These are phyloP conservation scores for Tichodroma muraria DNA, from an alignment of 2,113 vertebrate species.

Conservation along the genomic window DNA sequence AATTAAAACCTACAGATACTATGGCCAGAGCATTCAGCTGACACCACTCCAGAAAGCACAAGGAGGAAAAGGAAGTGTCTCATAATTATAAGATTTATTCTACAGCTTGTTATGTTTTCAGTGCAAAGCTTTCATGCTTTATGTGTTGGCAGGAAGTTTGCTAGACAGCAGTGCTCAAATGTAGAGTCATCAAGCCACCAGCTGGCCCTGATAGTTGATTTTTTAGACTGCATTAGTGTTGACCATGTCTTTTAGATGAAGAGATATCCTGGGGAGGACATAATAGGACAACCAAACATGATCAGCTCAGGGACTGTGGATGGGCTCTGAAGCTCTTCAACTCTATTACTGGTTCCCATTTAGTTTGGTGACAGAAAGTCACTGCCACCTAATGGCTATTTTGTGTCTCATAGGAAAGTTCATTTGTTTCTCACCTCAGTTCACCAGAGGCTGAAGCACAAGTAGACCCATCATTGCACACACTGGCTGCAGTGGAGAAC, in stretches of 20 bases:
- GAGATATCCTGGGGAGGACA: background rate
- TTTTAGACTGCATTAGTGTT: background rate
- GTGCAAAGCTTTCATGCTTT: background rate
- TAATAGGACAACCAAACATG: background rate
- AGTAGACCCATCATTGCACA: background rate
- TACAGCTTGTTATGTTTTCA: constrained; percentile 17
- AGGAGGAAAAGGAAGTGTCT: background rate
- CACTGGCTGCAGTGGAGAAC: background rate
- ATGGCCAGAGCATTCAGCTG: background rate
- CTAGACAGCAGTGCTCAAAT: background rate
- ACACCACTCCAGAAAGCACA: background rate
- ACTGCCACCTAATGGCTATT: constrained; percentile 22
- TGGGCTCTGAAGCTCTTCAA: background rate
- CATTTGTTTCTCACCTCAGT: background rate
- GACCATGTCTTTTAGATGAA: background rate
- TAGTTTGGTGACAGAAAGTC: background rate
- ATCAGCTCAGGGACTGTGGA: background rate
- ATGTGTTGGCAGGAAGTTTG: constrained; percentile 11
- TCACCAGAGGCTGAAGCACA: background rate
- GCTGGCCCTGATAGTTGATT: constrained; percentile 12
- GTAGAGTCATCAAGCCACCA: constrained; percentile 30
- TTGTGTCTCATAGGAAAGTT: background rate
- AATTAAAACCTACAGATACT: background rate
- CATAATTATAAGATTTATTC: constrained; percentile 20
- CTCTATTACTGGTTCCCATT: background rate